Evolutionary conservation across 2,113 vertebrate species (phyloP).

Genomic region (Capreolus pygargus): DNA sequence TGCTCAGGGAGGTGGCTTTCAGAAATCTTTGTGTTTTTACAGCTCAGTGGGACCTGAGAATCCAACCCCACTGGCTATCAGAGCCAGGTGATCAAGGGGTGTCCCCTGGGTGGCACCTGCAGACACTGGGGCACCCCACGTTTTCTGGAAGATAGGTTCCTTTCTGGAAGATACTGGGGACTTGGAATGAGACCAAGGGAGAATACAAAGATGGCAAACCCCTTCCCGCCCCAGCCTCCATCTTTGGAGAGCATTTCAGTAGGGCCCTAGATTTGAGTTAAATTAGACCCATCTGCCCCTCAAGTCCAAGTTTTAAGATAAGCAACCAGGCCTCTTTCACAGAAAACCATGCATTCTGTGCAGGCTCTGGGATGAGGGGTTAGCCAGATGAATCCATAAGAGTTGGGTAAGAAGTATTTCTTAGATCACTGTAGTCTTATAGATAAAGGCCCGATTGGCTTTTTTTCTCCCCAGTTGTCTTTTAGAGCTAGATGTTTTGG

Average conservation of each 20-base stretch:
- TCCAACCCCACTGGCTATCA: background rate
- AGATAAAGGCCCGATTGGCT: background rate
- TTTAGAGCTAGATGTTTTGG: background rate
- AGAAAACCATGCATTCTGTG: background rate
- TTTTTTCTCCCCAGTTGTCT: background rate
- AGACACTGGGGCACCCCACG: background rate
- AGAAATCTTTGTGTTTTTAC: background rate
- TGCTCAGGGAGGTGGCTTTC: background rate
- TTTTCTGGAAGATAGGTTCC: background rate
- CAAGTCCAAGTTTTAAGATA: background rate
- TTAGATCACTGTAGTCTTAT: background rate
- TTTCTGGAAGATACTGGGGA: background rate
- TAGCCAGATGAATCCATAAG: background rate
- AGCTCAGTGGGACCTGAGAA: background rate
- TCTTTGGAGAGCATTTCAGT: background rate
- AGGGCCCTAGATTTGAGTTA: background rate
- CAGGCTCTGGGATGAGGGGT: background rate
- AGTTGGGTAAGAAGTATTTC: background rate
- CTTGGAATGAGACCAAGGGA: background rate
- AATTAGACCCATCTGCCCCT: background rate
- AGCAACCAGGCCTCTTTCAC: background rate
- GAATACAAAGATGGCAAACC: background rate
- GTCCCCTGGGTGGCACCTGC: background rate
- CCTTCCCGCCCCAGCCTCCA: no score
- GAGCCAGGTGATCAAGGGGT: background rate